Conservation (phyloP, 2,888 invertebrate genomes). For the Cosmorhoe ocellata region DNA sequence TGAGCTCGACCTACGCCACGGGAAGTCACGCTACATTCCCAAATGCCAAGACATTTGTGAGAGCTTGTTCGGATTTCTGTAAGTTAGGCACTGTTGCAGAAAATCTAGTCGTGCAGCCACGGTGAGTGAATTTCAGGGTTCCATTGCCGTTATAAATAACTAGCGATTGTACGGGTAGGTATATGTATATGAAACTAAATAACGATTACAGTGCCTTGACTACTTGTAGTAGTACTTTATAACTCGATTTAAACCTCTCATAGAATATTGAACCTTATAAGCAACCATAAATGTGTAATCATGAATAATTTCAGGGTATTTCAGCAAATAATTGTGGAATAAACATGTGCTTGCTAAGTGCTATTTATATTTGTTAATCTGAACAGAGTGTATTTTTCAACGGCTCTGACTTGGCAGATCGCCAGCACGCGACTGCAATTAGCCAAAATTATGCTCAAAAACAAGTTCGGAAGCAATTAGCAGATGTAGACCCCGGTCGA, state of each 20-base stretch:
- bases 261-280: too few species aligned
- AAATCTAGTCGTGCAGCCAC: neutral
- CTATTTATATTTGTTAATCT: slow-evolving; percentile 33
- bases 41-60: slow-evolving; percentile 21
- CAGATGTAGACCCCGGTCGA: slow-evolving; percentile 67
- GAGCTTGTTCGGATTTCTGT: slow-evolving; percentile 9
- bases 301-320: slow-evolving; percentile 1
- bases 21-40: slow-evolving; percentile 17
- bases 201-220: too few species aligned
- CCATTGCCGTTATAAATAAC: neutral
- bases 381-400: slow-evolving; percentile 54
- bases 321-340: slow-evolving; percentile 7
- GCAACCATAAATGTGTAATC: neutral
- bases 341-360: slow-evolving; percentile 16
- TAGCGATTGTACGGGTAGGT: too few species aligned
- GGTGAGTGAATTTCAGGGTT: neutral
- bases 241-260: neutral
- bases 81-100: slow-evolving; percentile 7
- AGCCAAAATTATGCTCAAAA: slow-evolving; percentile 78
- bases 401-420: slow-evolving; percentile 54
- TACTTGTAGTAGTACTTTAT: too few species aligned
- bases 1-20: slow-evolving; percentile 34
- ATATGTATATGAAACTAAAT: too few species aligned
- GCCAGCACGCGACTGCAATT: slow-evolving; percentile 74
- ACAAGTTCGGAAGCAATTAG: slow-evolving; percentile 78